Percentiles rank a stretch among this genome's conserved stretches.
Evolutionary conservation across 2,113 vertebrate genomes (phyloP).

Genomic region (Caranx melampygus): DNA sequence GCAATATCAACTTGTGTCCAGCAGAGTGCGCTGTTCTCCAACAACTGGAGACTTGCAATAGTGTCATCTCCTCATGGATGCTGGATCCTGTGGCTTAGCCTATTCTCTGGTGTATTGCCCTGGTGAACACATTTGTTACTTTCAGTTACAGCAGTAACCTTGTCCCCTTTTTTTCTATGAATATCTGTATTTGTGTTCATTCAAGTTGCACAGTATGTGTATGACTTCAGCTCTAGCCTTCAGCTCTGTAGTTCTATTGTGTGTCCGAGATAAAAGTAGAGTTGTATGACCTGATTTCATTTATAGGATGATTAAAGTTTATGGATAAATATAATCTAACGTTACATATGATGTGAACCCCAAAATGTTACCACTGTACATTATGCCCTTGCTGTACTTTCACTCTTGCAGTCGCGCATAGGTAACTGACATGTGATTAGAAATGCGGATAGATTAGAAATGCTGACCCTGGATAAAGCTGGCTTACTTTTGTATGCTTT

Average conservation of each 20-base stretch:
- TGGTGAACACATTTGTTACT: not conserved
- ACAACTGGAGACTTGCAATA: conserved; percentile 31
- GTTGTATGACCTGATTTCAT: not conserved
- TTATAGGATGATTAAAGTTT: not conserved
- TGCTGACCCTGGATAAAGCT: not conserved
- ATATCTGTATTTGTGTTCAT: not conserved
- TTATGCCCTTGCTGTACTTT: not conserved
- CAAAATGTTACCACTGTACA: not conserved
- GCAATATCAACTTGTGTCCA: conserved; percentile 51
- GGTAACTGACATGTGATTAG: not conserved
- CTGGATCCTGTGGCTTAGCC: conserved; percentile 13
- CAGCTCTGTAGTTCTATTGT: not conserved
- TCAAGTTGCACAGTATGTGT: too few relatives aligned
- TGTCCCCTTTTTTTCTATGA: not conserved
- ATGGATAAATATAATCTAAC: not conserved
- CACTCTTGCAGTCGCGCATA: not conserved
- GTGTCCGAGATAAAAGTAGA: not conserved
- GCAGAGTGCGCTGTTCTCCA: conserved; percentile 69
- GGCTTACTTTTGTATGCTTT: not conserved
- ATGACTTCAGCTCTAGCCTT: not conserved
- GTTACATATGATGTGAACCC: not conserved
- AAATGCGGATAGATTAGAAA: not conserved
- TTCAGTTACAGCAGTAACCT: conserved; percentile 1
- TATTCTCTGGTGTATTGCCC: conserved; percentile 18
- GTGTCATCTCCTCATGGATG: not conserved